Conservation (phyloP, 2,888 invertebrate genomes). For the Euclidia mi region DNA sequence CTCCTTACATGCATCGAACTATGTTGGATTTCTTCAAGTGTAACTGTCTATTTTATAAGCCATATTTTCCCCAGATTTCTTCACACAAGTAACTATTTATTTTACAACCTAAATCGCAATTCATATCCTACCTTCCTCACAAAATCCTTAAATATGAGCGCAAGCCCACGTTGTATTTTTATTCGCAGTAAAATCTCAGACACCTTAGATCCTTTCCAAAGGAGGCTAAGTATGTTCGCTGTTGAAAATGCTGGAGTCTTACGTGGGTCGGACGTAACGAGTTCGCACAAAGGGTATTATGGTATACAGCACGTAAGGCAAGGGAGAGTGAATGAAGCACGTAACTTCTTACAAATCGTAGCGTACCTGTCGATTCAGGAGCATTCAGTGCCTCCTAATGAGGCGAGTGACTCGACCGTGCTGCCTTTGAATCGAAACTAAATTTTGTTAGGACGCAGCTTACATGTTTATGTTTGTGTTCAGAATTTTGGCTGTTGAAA, state of each 20-base stretch:
- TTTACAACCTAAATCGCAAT: too few relatives aligned
- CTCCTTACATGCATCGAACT: too few relatives aligned
- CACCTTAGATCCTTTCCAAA: conserved; percentile 4
- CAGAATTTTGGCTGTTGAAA: too few relatives aligned
- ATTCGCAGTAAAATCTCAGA: neutral
- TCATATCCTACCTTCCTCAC: too few relatives aligned
- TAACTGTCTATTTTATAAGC: too few relatives aligned
- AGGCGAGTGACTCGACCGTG: conserved; percentile 2
- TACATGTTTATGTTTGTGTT: too few relatives aligned
- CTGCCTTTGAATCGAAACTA: neutral
- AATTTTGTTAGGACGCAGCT: neutral
- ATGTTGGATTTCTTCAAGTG: too few relatives aligned
- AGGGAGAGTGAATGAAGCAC: conserved; percentile 39
- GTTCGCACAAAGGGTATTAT: conserved; percentile 13
- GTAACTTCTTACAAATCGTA: conserved; percentile 57
- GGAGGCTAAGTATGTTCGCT: conserved; percentile 6
- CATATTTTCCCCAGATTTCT: too few relatives aligned
- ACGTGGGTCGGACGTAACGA: conserved; percentile 18
- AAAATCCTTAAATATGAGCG: too few relatives aligned
- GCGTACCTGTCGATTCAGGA: conserved; percentile 45
- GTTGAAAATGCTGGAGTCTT: conserved; percentile 11
- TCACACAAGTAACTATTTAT: too few relatives aligned
- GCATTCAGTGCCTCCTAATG: conserved; percentile 5
- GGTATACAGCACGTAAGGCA: conserved; percentile 18
- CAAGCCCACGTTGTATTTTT: too few relatives aligned